phyloP scores from a whole-genome alignment of 2,113 vertebrate genomes.

The Suncus etruscus region DNA sequence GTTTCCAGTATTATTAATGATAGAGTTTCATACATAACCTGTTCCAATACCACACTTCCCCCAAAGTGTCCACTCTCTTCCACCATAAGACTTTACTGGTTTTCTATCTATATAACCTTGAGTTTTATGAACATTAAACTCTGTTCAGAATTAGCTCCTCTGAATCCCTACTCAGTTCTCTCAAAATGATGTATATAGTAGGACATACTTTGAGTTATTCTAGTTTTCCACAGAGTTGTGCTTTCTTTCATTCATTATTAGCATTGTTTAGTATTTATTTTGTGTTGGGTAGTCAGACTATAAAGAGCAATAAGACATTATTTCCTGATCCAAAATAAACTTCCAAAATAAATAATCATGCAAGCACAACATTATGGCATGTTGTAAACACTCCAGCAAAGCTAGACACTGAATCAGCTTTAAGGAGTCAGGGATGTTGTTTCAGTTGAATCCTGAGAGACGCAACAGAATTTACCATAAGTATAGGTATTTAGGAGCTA shows the following conservation, averaged over 20 bases:
- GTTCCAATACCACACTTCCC: too few relatives aligned
- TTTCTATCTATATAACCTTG: background rate
- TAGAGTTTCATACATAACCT: too few relatives aligned
- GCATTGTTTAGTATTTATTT: constrained; percentile 27
- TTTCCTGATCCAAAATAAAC: constrained; percentile 39
- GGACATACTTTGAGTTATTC: background rate
- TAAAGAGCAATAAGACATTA: constrained; percentile 45
- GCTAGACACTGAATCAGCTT: constrained; percentile 43
- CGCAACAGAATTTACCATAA: constrained; percentile 11
- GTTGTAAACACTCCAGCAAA: background rate
- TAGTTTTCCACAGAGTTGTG: constrained; percentile 26
- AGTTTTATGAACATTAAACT: background rate
- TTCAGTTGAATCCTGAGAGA: constrained; percentile 25
- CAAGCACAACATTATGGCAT: background rate
- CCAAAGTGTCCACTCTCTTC: too few relatives aligned
- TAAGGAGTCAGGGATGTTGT: constrained; percentile 36
- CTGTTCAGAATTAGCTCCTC: background rate
- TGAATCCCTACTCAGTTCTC: background rate
- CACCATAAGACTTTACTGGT: background rate
- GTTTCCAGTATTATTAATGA: too few relatives aligned
- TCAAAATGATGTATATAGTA: background rate
- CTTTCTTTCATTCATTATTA: constrained; percentile 1
- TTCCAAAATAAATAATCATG: constrained; percentile 32
- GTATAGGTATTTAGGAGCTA: constrained; percentile 8
- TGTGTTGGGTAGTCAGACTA: constrained; percentile 43